phyloP scores from a whole-genome alignment of 2,888 invertebrate species.

The Acleris literana region DNA sequence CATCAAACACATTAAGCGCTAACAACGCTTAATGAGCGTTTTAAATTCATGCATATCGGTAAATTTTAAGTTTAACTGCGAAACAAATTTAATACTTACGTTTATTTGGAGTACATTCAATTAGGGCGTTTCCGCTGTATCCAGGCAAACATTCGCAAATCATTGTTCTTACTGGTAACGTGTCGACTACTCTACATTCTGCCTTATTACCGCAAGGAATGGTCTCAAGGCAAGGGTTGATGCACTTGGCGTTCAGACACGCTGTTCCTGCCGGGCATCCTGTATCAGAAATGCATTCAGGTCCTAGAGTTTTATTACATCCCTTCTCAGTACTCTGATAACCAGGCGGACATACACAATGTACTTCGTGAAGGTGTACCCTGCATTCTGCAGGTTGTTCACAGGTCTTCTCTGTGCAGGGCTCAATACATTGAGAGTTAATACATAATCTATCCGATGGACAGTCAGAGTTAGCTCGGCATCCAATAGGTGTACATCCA shows the following conservation, averaged over 20 bases:
- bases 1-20: no score
- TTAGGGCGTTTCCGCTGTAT: slow-evolving; percentile 93
- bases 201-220: slow-evolving; percentile 93
- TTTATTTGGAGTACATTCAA: slow-evolving; percentile 88
- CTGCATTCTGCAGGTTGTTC: slow-evolving; percentile 89
- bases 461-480: slow-evolving; percentile 91
- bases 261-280: slow-evolving; percentile 93
- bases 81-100: slow-evolving; percentile 78
- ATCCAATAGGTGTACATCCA: slow-evolving; percentile 91
- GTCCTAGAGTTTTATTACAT: slow-evolving; percentile 84
- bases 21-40: no score
- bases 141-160: slow-evolving; percentile 94
- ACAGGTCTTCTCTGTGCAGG: slow-evolving; percentile 89
- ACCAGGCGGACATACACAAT: slow-evolving; percentile 92
- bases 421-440: slow-evolving; percentile 90
- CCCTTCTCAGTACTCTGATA: slow-evolving; percentile 86
- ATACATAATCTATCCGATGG: slow-evolving; percentile 91
- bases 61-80: no score
- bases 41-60: no score
- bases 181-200: slow-evolving; percentile 90
- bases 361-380: slow-evolving; percentile 89
- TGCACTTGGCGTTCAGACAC: slow-evolving; percentile 91
- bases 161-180: slow-evolving; percentile 93
- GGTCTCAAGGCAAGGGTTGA: slow-evolving; percentile 91
- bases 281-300: slow-evolving; percentile 88